These are phyloP conservation scores for Schizotus pectinicornis DNA, from an alignment of 2,888 invertebrate genomes.

Conservation along the genomic window DNA sequence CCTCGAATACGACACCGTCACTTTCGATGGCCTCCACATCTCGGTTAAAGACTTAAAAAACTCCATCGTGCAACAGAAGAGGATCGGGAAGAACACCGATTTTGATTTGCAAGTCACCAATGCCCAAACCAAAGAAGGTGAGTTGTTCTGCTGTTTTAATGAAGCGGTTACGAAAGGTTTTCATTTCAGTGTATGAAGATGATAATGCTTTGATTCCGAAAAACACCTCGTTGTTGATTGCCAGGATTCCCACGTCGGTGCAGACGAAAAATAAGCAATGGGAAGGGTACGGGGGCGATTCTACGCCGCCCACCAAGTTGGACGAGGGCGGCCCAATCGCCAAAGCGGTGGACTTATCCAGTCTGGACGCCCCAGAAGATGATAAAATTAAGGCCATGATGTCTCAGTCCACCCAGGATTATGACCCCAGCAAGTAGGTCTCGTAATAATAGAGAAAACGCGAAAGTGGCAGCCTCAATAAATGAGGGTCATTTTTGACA, in stretches of 20 bases:
- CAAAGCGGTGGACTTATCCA: constrained; percentile 82
- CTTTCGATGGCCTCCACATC: constrained; percentile 96
- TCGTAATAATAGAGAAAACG: too few species aligned
- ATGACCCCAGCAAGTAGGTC: constrained; percentile 94
- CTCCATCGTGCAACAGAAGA: constrained; percentile 92
- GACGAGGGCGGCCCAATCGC: constrained; percentile 62
- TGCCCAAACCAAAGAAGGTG: constrained; percentile 97
- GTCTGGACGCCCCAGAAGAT: constrained; percentile 92
- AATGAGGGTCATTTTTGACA: too few species aligned
- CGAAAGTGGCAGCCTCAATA: too few species aligned
- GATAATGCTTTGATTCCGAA: constrained; percentile 93
- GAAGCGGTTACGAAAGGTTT: too few species aligned
- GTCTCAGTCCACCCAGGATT: constrained; percentile 94
- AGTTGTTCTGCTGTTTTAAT: constrained; percentile 35
- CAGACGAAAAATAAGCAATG: constrained; percentile 73
- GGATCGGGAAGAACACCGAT: constrained; percentile 90
- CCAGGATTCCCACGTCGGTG: constrained; percentile 85
- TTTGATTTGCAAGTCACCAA: constrained; percentile 97
- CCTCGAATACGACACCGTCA: constrained; percentile 93
- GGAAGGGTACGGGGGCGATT: constrained; percentile 66
- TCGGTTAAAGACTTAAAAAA: constrained; percentile 95
- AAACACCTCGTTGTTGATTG: constrained; percentile 95
- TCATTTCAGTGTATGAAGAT: constrained; percentile 93
- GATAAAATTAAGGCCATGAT: constrained; percentile 99
- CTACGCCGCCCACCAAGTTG: constrained; percentile 54